Evolutionary conservation across 2,797 vertebrate species (phyloP), one percentile per base, ranked within the genome.

Genomic region (Pantherophis alleghaniensis): DNA sequence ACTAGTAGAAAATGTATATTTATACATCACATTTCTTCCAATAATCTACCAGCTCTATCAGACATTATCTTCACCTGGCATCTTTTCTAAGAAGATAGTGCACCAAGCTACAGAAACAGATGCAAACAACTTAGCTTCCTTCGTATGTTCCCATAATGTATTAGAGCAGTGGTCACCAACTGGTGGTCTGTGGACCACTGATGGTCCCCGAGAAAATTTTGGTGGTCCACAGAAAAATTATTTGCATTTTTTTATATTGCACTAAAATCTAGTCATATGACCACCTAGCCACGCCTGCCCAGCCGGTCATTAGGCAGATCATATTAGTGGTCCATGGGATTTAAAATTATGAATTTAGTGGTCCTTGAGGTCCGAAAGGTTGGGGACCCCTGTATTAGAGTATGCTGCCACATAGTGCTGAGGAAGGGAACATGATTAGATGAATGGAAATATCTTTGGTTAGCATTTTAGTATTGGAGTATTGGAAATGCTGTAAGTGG

Each of bases 361-460:
- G 47, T 51, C 6, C 47, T 7, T 51, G 47, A 7, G 47, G 47
- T 51, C 47, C 7, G 1, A 51, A 51, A 51, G 47, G 47, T 51
- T 51, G 47, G 47, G 47, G 47, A 51, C 47, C 47, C 47, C 47
- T 92, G 90, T 37, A 90, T 87, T 86, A 88, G 91, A 59, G 16
- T 92, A 59, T 61, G 55, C 57, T 93, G 22, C 24, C 93, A 26
- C 2, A 60, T 57, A 93, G n/a, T 55, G 91, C 91, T 94, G 2
- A 86, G 0, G 2, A 95, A 92, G 63, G 37, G 57, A 93, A 14
- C 2, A 2, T 24, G 14, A 24, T 26, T 92, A 18, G 42, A 32
- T 42, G 91, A n/a, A 16, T 91, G 61, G 2, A 86, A 20, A 61
- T 18, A 7, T 26, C 60, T 88, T 61, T 59, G 91, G 28, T 55